These are phyloP conservation scores for Lypha dubia DNA, from an alignment of 2,888 invertebrate genomes.

Conservation along the genomic window DNA sequence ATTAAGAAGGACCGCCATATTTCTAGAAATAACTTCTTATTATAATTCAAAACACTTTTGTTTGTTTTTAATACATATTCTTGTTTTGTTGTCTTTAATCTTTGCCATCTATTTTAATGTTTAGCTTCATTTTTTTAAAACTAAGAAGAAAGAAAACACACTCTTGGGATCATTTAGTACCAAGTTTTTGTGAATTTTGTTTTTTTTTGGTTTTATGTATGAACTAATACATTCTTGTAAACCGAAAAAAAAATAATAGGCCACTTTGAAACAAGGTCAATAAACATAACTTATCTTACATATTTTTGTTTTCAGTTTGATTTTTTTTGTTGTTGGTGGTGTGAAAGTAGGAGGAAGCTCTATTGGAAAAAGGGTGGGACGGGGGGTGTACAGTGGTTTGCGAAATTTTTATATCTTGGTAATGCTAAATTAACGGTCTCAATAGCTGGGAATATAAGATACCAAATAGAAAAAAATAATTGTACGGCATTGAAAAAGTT, in stretches of 20 bases:
- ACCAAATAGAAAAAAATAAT: too few species aligned
- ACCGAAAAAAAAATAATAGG: background rate
- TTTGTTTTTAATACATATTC: background rate
- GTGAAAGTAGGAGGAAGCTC: background rate
- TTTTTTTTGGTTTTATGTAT: too few species aligned
- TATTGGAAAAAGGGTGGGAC: too few species aligned
- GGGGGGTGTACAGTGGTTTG: too few species aligned
- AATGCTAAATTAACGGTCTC: too few species aligned
- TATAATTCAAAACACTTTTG: constrained; percentile 14
- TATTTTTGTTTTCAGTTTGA: background rate
- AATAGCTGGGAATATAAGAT: too few species aligned
- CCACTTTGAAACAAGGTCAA: constrained; percentile 28
- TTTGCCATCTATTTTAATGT: constrained; percentile 59
- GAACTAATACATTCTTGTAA: background rate
- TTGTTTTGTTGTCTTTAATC: constrained; percentile 33
- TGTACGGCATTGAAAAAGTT: too few species aligned
- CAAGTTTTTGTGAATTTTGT: constrained; percentile 47
- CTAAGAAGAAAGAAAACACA: constrained; percentile 38
- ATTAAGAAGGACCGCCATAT: background rate
- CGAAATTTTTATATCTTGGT: too few species aligned
- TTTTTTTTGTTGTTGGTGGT: background rate
- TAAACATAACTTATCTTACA: constrained; percentile 23
- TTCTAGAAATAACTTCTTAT: constrained; percentile 23
- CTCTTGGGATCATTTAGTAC: constrained; percentile 60
- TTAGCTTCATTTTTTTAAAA: constrained; percentile 48